A percentile compares a stretch with the other conserved stretches of the same genome.
phyloP scores from a whole-genome alignment of 2,797 vertebrate species.

The Lithobates pipiens region DNA sequence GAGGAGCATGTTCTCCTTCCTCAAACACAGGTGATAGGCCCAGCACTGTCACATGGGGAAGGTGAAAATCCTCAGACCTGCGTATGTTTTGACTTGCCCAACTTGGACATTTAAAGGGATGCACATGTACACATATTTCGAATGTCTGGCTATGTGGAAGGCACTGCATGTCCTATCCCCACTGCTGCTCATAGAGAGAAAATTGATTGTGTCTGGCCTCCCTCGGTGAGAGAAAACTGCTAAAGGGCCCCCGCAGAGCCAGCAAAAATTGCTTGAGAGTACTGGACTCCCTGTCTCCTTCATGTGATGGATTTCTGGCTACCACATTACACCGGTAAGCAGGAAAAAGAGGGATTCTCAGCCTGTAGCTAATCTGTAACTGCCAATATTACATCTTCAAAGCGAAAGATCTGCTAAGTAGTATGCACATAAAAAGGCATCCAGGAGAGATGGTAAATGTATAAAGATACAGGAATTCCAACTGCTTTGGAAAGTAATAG shows the following conservation, averaged over 20 bases:
- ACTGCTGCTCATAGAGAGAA: conserved; percentile 47
- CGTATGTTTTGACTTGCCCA: too few species aligned
- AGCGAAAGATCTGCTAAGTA: not conserved
- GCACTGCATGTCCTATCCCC: conserved; percentile 29
- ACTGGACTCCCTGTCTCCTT: conserved; percentile 9
- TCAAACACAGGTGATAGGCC: too few species aligned
- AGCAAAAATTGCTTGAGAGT: conserved; percentile 43
- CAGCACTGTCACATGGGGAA: too few species aligned
- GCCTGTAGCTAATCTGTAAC: conserved; percentile 8
- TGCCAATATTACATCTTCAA: not conserved
- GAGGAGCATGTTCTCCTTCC: too few species aligned
- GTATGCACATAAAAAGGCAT: not conserved
- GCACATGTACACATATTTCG: not conserved
- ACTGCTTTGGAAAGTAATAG: not conserved
- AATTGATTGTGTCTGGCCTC: conserved; percentile 57
- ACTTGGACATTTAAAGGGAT: too few species aligned
- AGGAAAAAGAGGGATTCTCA: not conserved
- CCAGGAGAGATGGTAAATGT: not conserved
- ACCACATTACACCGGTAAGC: not conserved
- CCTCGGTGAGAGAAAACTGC: conserved; percentile 55
- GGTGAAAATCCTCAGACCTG: too few species aligned
- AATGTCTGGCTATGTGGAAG: conserved; percentile 24
- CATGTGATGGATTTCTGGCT: conserved; percentile 20
- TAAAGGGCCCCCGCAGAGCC: conserved; percentile 57
- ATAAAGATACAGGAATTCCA: not conserved